Evolutionary conservation across 2,113 vertebrate species (phyloP).

Genomic region (zebrafish (Danio rerio)): DNA sequence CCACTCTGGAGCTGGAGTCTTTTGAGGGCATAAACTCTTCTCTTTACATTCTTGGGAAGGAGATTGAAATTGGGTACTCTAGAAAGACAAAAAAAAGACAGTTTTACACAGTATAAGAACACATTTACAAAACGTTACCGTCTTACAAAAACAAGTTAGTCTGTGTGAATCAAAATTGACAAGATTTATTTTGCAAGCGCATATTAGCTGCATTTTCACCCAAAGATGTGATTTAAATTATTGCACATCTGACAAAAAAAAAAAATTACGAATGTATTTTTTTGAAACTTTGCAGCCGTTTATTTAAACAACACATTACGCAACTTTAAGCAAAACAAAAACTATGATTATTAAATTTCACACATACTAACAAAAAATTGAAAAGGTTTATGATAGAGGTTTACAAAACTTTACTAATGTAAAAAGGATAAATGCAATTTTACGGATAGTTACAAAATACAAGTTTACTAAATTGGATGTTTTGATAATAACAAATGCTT

Average conservation of each 20-base stretch:
- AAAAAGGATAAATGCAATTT: no score
- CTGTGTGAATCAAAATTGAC: no score
- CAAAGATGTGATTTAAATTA: no score
- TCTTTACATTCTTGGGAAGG: slow-evolving; percentile 93
- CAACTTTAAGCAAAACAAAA: background rate
- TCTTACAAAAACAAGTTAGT: background rate
- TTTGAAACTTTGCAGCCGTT: background rate
- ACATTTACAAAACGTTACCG: background rate
- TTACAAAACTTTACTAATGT: background rate
- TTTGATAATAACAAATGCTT: background rate
- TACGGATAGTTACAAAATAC: background rate
- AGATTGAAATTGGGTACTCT: slow-evolving; percentile 72
- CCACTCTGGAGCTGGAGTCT: slow-evolving; percentile 93
- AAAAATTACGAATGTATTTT: no score
- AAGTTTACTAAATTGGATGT: background rate
- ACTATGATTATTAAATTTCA: background rate
- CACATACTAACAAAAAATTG: no score
- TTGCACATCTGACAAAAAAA: no score
- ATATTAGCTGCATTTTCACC: no score
- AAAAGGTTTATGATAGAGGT: background rate
- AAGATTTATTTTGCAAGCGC: no score
- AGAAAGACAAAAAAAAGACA: background rate
- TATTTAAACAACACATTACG: background rate
- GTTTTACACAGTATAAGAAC: background rate
- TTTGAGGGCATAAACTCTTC: slow-evolving; percentile 94